A percentile compares a stretch with the other conserved stretches of the same genome.
Conservation (phyloP, 2,888 invertebrate species). For the Autographa gamma region DNA sequence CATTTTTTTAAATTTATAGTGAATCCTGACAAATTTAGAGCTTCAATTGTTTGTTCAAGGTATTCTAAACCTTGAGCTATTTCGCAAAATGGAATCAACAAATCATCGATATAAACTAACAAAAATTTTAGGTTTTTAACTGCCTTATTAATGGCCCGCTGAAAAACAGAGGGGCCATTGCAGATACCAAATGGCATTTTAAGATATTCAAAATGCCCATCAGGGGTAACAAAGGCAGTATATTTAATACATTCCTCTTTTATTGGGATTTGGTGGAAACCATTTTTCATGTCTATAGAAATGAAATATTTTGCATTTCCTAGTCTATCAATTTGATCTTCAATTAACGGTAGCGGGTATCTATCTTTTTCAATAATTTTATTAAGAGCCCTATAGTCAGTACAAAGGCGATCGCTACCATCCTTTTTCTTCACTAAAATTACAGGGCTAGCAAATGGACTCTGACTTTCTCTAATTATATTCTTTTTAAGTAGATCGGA, state of each 20-base stretch:
- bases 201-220: conserved; percentile 39
- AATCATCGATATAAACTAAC: conserved; percentile 10
- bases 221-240: conserved; percentile 50
- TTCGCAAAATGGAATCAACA: neutral
- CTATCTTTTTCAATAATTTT: neutral
- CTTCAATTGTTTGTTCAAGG: neutral
- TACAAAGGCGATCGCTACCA: neutral
- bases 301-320: neutral
- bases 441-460: neutral
- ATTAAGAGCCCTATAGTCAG: neutral
- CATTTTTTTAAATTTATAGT: conserved; percentile 9
- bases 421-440: neutral
- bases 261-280: conserved; percentile 2
- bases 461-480: neutral
- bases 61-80: neutral
- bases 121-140: conserved; percentile 11
- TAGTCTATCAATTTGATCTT: neutral
- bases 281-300: conserved; percentile 7
- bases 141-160: conserved; percentile 39
- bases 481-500: neutral
- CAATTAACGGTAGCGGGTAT: neutral
- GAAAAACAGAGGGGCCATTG: conserved; percentile 48
- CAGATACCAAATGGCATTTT: conserved; percentile 53
- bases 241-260: conserved; percentile 18
- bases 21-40: neutral